phyloP scores from a whole-genome alignment of 1,140 invertebrate species.

The Lamellibrachia luymesi region DNA sequence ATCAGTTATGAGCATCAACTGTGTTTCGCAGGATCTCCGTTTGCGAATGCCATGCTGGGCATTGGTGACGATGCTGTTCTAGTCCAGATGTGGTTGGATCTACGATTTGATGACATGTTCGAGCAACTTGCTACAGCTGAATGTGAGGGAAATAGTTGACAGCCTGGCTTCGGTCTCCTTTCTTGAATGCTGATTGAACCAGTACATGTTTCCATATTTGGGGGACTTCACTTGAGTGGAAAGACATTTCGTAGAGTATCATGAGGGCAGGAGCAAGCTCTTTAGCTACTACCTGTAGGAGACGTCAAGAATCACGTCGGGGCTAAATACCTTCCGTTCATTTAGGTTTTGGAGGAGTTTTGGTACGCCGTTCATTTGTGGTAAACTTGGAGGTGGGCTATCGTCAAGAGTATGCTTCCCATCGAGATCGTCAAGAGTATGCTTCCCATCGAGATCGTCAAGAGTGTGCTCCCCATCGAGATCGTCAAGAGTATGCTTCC shows the following conservation, averaged over 20 bases:
- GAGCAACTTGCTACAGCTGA: constrained; percentile 8
- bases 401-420: background rate
- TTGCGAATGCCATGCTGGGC: background rate
- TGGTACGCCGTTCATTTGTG: background rate
- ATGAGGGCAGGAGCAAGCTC: background rate
- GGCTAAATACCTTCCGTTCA: background rate
- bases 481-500: no score
- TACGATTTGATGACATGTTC: background rate
- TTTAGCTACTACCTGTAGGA: background rate
- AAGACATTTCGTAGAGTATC: background rate
- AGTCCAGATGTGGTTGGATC: background rate
- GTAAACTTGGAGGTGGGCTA: background rate
- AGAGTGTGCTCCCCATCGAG: no score
- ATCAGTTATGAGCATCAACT: constrained; percentile 19
- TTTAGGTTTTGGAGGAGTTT: background rate
- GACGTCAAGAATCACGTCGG: background rate
- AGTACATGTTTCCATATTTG: constrained; percentile 23
- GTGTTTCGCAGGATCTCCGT: constrained; percentile 24
- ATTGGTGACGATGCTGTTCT: background rate
- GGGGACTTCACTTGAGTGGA: constrained; percentile 14
- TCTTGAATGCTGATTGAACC: constrained; percentile 25
- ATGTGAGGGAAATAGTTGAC: constrained; percentile 23
- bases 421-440: no score
- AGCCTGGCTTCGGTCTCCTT: constrained; percentile 13
- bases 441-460: no score